A percentile compares a stretch with the other conserved stretches of the same genome.
Conservation (phyloP, 2,888 invertebrate species). For the Auanema freiburgensis region DNA sequence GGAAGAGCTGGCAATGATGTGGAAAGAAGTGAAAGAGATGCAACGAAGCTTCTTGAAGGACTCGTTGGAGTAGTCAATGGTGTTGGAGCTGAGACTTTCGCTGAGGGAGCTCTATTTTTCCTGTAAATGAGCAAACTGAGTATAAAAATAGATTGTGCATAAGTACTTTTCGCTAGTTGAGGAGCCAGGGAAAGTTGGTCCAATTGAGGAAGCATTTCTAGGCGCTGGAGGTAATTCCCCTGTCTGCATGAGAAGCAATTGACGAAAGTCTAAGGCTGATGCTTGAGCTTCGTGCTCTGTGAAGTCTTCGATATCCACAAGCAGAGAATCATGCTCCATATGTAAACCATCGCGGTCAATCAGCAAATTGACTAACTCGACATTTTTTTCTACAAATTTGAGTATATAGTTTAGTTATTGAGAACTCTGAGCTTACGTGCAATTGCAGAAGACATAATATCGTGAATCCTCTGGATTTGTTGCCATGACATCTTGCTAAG, state of each 20-base stretch:
- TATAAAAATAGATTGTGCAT: too few relatives aligned
- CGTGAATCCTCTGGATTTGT: constrained; percentile 25
- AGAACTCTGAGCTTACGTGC: constrained; percentile 21
- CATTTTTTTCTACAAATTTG: constrained; percentile 75
- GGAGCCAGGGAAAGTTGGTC: constrained; percentile 8
- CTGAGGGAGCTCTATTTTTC: neutral
- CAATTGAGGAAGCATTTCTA: neutral
- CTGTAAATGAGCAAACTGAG: neutral
- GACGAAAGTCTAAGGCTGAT: constrained; percentile 15
- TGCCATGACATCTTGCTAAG: constrained; percentile 29
- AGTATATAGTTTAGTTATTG: neutral
- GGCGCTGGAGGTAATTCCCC: constrained; percentile 15
- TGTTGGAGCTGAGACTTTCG: constrained; percentile 13
- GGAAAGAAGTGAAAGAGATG: constrained; percentile 8
- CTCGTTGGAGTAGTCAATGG: constrained; percentile 20
- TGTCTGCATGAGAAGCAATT: constrained; percentile 16
- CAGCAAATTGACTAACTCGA: constrained; percentile 82
- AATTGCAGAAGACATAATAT: constrained; percentile 36
- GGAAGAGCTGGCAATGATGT: constrained; percentile 9
- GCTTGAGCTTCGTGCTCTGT: constrained; percentile 69
- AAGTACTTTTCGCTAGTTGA: neutral
- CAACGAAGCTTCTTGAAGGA: constrained; percentile 11
- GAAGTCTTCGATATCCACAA: constrained; percentile 93
- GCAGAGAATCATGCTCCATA: constrained; percentile 96
- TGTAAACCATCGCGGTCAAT: constrained; percentile 92